phyloP scores from a whole-genome alignment of 2,797 vertebrate genomes.

The Pitangus sulphuratus region DNA sequence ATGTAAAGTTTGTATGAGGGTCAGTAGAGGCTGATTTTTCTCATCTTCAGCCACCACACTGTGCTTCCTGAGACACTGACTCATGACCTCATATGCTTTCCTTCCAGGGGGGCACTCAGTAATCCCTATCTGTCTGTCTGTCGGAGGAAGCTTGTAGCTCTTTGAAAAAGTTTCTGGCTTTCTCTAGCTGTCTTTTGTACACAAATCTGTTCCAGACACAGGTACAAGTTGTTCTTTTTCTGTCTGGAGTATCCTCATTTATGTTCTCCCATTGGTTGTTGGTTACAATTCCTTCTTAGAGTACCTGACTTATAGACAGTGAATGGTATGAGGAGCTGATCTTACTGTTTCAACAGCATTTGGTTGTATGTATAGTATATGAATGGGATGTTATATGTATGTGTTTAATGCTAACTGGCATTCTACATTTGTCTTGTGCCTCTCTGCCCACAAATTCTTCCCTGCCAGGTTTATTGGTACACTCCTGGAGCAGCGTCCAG shows the following conservation, averaged over 20 bases:
- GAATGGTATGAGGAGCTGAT: background rate
- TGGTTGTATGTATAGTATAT: fast-evolving
- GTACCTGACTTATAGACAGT: fast-evolving
- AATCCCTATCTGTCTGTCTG: background rate
- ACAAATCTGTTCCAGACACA: background rate
- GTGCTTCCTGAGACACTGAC: background rate
- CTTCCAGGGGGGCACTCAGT: background rate
- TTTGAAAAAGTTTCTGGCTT: background rate
- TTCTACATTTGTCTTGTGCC: background rate
- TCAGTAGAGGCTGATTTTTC: background rate
- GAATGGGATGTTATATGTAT: background rate
- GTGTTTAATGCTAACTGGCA: background rate
- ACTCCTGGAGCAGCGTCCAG: background rate
- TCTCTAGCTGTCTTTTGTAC: background rate
- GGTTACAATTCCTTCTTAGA: background rate
- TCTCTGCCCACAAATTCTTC: background rate
- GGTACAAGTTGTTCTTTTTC: background rate
- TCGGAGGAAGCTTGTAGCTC: background rate
- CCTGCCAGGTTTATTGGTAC: background rate
- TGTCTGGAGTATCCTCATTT: background rate
- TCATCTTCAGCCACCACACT: background rate
- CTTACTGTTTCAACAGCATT: background rate
- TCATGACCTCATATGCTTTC: background rate
- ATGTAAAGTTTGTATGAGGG: background rate
- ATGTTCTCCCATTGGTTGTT: background rate